A percentile compares a stretch with the other conserved stretches of the same genome.
These are phyloP conservation scores for Thysanoteuthis rhombus DNA, from an alignment of 2,888 invertebrate species.

Conservation along the genomic window DNA sequence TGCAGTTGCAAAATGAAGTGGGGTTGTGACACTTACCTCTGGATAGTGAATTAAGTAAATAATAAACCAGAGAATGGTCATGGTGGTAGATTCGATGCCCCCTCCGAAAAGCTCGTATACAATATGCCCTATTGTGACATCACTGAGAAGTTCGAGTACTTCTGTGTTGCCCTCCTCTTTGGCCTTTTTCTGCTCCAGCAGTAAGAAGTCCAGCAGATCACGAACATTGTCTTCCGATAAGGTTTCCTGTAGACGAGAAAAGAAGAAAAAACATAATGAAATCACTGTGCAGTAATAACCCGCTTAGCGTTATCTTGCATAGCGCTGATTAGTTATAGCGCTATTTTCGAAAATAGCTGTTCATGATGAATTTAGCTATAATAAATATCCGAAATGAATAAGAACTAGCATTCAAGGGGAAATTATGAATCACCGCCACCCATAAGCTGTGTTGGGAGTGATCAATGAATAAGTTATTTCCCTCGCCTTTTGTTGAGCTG, in stretches of 20 bases:
- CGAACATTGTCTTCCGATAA: constrained; percentile 31
- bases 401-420: too few relatives aligned
- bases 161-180: constrained; percentile 33
- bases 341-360: too few relatives aligned
- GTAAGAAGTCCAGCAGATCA: constrained; percentile 39
- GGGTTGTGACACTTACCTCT: constrained; percentile 33
- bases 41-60: constrained; percentile 43
- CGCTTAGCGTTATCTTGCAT: too few relatives aligned
- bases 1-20: too few relatives aligned
- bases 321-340: too few relatives aligned
- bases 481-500: too few relatives aligned
- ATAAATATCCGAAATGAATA: too few relatives aligned
- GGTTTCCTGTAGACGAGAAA: constrained; percentile 33
- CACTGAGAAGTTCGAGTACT: constrained; percentile 36
- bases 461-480: too few relatives aligned
- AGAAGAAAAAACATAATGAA: too few relatives aligned
- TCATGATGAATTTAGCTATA: too few relatives aligned
- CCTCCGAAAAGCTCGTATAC: constrained; percentile 45
- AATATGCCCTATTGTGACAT: constrained; percentile 41
- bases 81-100: constrained; percentile 45
- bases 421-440: too few relatives aligned
- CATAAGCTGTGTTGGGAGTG: too few relatives aligned
- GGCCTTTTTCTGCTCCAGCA: constrained; percentile 38
- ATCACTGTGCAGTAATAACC: not conserved
- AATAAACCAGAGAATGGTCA: constrained; percentile 44